Base-by-base conservation (phyloP, 2,797 vertebrate species). In the Mareca penelope region DNA sequence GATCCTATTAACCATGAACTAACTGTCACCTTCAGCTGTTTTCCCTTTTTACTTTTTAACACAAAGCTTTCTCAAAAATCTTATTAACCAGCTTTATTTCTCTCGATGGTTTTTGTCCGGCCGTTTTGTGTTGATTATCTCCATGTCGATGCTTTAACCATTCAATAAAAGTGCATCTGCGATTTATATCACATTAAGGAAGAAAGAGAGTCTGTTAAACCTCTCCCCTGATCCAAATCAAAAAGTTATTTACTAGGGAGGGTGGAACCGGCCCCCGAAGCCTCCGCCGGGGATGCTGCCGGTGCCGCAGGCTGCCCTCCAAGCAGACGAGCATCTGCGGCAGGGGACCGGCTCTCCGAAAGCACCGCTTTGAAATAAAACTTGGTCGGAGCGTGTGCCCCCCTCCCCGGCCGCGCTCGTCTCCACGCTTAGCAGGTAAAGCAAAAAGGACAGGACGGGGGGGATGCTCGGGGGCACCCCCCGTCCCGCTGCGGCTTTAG, bases 1-100 rank as follows among this genome's bases (percentile, higher is more conserved):
- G 98, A 99, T 99, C 99, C 98, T 98, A 99, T 99, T 99, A 99
- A 99, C 98, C 99, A 98, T 99, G 99, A 99, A 99, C 98, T 99
- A 98, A 99, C 98, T 98, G 99, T 99, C 99, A 99, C 98, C 98
- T 98, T 99, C 99, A 99, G 99, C 99, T 99, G 99, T 98, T 98
- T 98, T 97, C 95, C 96, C 96, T 97, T 98, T 98, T 97, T 97
- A 98, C 97, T 98, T 98, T 97, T 97, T 97, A 97, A 98, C 98
- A 98, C 98, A 98, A 98, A 98, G 98, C 98, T 98, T 97, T 98
- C 97, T 97, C 95, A 98, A 98, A 98, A 98, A 98, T 98, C 98
- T 98, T 98, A 98, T 98, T 98, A 98, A 98, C 98, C 98, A 98
- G 98, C 98, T 98, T 98, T 98, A 98, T 98, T 98, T 99, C 98